Evolutionary conservation across 2,113 vertebrate genomes (phyloP), one percentile per base, ranked within the genome.

Genomic region (Brachyhypopomus occidentalis): DNA sequence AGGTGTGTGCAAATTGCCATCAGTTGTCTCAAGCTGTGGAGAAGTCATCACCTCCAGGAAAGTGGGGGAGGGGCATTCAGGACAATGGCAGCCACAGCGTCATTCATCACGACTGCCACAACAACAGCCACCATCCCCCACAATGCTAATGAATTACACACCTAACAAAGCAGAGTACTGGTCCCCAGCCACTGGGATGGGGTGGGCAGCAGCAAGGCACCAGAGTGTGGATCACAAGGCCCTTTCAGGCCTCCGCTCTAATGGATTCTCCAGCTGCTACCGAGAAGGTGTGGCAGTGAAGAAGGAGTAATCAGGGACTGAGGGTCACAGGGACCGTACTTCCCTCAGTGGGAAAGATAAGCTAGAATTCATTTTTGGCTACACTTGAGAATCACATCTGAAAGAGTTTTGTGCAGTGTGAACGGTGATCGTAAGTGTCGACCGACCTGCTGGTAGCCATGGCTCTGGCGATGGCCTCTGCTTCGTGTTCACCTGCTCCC

Each of bases 371-470:
- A 2, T 14, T 48, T 64, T 36, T 52, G 41, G 41, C 41, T 9
- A 48, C 8, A 48, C 41, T 48, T 48, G 41, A 48, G 41, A 48
- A 48, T 48, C 11, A 48, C 41, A 48, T 2, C n/a, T 2, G 19
- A 48, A 60, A 30, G 2, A 62, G 22, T 20, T 72, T 34, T 52
- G 19, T 55, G 27, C 63, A 41, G 38, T 63, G 25, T n/a, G 19
- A 62, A 19, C 38, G 59, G 38, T 64, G 5, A 25, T 9, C 3
- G 34, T 38, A 3, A 60, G 17, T 80, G 0, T 22, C 84, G 52
- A 88, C 94, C 85, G 90, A 99, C 97, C 97, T 90, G 95, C 89
- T 34, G 96, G 97, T 89, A 97, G 93, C 94, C 95, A 96, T 6
- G 93, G 92, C 82, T 89, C 92, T 1, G 88, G 88, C 0, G 92